Base-by-base conservation (phyloP, 2,888 invertebrate genomes). In the Steinernema carpocapsae region DNA sequence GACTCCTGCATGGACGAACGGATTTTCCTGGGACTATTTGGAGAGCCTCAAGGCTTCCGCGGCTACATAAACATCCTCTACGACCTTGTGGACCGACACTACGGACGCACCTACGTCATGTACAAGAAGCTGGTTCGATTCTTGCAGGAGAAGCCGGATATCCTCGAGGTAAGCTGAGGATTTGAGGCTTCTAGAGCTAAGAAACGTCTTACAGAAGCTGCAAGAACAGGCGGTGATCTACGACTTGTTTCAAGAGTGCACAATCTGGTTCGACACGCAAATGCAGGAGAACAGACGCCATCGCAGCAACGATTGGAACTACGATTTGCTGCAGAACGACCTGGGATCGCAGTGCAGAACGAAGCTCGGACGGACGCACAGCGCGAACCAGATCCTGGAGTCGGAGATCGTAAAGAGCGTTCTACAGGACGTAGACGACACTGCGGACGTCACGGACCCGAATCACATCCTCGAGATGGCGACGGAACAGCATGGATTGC, bases 241-340 rank as follows among this genome's bases (percentile, higher is more conserved):
- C 26, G 64, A 29, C 17, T 32, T 64, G 12, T 37, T 64, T 32
- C 32, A 64, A 64, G 64, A 64, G 17, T 12, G 24, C 14, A n/a
- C 32, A n/a, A 17, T 64, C 17, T 64, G 64, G 64, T 64, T 64
- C 32, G 64, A 64, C 52, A 22, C 22, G 12, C 52, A 52, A 22
- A 52, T 52, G 52, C 24, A 52, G 24, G 52, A 52, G 22, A 12
- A 52, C 4, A 24, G 24, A 2, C 19, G 52, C 22, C 12, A 12
- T 2, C 24, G 19, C 52, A 37, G 10, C 37, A 37, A 10, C 1
- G 52, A 10, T 1, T 52, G 52, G 52, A 52, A 19, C 52, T 52
- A 52, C 24, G 52, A 52, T 7, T 22, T 22, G 24, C 10, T 19
- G 24, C 19, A 1, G 3, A 64, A 64, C 32, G 64, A 64, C 10